Conservation (phyloP, 2,888 invertebrate species). For the Trachelus stipa region DNA sequence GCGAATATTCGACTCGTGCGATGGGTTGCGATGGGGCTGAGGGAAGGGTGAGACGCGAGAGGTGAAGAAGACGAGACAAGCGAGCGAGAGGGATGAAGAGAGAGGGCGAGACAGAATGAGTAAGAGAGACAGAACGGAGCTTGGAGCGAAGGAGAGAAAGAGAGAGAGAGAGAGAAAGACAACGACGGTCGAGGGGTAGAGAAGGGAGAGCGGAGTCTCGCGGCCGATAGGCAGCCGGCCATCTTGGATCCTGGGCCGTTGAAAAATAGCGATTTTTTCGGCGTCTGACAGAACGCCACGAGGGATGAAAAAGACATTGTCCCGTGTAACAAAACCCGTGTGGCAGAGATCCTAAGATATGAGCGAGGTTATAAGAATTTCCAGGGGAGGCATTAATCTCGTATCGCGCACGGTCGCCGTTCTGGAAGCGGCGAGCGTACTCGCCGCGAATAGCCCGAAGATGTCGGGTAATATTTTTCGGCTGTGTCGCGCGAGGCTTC, state of each 20-base stretch:
- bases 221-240: constrained; percentile 54
- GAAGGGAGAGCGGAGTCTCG: constrained; percentile 20
- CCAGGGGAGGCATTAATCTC: neutral
- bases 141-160: constrained; percentile 11
- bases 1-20: constrained; percentile 20
- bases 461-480: constrained; percentile 36
- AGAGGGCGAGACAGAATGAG: constrained; percentile 11
- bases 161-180: constrained; percentile 19
- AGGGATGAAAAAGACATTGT: constrained; percentile 23
- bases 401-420: neutral
- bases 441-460: constrained; percentile 21
- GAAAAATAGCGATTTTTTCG: constrained; percentile 55
- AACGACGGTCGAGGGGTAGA: constrained; percentile 8
- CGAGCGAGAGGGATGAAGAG: constrained; percentile 23
- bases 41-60: neutral
- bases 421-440: neutral
- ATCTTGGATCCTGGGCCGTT: constrained; percentile 63
- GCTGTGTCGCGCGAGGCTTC: neutral
- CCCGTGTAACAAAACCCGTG: neutral
- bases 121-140: constrained; percentile 19
- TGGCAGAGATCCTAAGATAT: neutral
- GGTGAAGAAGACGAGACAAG: constrained; percentile 16
- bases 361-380: neutral
- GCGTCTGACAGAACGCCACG: constrained; percentile 52
- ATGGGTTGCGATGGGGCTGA: constrained; percentile 10